Evolutionary conservation across 2,113 vertebrate genomes (phyloP).

Genomic region (Theristicus caerulescens): DNA sequence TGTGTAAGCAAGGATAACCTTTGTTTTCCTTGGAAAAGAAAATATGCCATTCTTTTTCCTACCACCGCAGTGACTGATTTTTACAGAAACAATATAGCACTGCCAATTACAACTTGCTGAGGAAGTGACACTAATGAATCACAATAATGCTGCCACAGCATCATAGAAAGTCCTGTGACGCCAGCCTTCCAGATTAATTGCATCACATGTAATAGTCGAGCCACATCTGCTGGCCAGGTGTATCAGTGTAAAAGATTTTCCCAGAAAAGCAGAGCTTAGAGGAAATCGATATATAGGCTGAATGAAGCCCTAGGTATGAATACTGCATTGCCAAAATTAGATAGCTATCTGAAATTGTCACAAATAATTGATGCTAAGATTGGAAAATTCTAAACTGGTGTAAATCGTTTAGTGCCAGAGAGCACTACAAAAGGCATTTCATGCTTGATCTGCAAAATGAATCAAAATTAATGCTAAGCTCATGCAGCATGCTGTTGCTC

Average conservation of each 20-base stretch:
- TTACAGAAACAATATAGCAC: conserved; percentile 12
- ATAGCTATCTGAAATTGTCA: conserved; percentile 12
- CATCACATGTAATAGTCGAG: conserved; percentile 24
- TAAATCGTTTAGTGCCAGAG: conserved; percentile 21
- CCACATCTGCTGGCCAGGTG: conserved; percentile 60
- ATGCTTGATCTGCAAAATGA: conserved; percentile 60
- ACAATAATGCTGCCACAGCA: conserved; percentile 55
- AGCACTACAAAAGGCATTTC: conserved; percentile 43
- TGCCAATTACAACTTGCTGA: conserved; percentile 29
- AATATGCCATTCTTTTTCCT: conserved; percentile 9
- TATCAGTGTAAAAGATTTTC: background rate
- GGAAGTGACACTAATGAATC: conserved; percentile 59
- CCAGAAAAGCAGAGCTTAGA: background rate
- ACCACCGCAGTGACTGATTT: background rate
- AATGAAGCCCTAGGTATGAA: background rate
- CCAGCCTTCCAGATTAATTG: conserved; percentile 55
- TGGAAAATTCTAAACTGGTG: conserved; percentile 15
- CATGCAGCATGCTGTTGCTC: background rate
- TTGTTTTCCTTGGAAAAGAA: conserved; percentile 55
- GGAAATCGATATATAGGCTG: conserved; percentile 1
- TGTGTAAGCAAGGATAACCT: conserved; percentile 62
- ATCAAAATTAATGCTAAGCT: conserved; percentile 55
- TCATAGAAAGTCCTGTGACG: background rate
- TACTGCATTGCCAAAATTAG: conserved; percentile 10
- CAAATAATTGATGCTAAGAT: conserved; percentile 42